These are phyloP conservation scores for Branchinecta sandiegonensis DNA, from an alignment of 2,888 invertebrate genomes.

Conservation along the genomic window DNA sequence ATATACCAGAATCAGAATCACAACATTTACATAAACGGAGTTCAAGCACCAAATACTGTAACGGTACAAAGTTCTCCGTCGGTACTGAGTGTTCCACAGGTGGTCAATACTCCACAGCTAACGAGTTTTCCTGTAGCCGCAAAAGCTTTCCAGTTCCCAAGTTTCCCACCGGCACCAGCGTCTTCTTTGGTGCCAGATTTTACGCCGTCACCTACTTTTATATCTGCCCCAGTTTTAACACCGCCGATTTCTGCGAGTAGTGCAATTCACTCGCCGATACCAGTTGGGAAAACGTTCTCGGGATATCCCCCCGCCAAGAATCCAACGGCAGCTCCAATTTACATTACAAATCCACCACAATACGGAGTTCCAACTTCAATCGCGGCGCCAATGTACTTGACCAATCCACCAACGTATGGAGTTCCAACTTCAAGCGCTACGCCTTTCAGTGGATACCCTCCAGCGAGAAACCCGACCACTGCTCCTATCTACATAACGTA, in stretches of 20 bases:
- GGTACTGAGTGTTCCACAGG: background rate
- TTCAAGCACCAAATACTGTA: background rate
- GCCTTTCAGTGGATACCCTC: background rate
- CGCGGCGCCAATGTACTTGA: background rate
- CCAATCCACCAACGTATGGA: background rate
- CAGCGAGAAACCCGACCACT: background rate
- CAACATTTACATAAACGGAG: background rate
- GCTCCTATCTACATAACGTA: background rate
- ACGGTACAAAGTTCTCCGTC: background rate
- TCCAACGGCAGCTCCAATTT: background rate
- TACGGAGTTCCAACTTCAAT: background rate
- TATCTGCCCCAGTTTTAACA: no score
- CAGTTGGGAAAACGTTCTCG: background rate
- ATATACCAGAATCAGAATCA: conserved; percentile 11
- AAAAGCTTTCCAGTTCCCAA: no score
- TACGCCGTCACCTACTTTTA: no score
- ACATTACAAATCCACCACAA: background rate
- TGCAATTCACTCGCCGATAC: no score
- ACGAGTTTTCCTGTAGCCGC: background rate
- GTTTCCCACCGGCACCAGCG: background rate
- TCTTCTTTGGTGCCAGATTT: background rate
- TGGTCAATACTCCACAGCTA: background rate
- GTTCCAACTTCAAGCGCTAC: background rate
- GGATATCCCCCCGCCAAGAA: background rate
- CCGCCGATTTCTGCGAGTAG: no score